Evolutionary conservation across 2,797 vertebrate genomes (phyloP).

Genomic region (Lerista edwardsae): DNA sequence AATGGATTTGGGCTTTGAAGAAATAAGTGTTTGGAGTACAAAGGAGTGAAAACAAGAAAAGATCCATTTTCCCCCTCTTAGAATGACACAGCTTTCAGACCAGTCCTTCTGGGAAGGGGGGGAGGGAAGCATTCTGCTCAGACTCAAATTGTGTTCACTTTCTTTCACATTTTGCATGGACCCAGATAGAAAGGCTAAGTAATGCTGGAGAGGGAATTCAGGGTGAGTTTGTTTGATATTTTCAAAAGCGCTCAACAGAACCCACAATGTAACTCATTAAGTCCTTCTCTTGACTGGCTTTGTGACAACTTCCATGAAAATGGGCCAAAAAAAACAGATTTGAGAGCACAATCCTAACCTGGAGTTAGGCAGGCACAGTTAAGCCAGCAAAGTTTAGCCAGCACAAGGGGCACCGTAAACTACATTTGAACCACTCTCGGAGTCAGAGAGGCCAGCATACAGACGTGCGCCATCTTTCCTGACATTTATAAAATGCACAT

Average conservation of each 20-base stretch:
- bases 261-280: conserved; percentile 42
- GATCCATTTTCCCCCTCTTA: conserved; percentile 33
- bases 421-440: too few species aligned
- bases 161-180: conserved; percentile 32
- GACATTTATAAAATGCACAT: too few species aligned
- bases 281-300: conserved; percentile 8
- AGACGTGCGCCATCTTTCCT: too few species aligned
- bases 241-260: conserved; percentile 27
- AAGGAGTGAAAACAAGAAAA: conserved; percentile 30
- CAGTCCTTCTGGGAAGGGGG: conserved; percentile 33
- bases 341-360: too few species aligned
- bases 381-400: too few species aligned
- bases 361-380: too few species aligned
- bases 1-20: conserved; percentile 46
- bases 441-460: too few species aligned
- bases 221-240: conserved; percentile 29
- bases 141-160: conserved; percentile 10
- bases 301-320: conserved; percentile 58
- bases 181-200: conserved; percentile 21
- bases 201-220: conserved; percentile 5
- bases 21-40: conserved; percentile 56
- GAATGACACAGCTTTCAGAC: conserved; percentile 36
- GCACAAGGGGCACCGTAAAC: too few species aligned
- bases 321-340: not conserved
- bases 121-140: conserved; percentile 39